Conservation (phyloP, 2,797 vertebrate genomes). For the Crocidura indochinensis region DNA sequence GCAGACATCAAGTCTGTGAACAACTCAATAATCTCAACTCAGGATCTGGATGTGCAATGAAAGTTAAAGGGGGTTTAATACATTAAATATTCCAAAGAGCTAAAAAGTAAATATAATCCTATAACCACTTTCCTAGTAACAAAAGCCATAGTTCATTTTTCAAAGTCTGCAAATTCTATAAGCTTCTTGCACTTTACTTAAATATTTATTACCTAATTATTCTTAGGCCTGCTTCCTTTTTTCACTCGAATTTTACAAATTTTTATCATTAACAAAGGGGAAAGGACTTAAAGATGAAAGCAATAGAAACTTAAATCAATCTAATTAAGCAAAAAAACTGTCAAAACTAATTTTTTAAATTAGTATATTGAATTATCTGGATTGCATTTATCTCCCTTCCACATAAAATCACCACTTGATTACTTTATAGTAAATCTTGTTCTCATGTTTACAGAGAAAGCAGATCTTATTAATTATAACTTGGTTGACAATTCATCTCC, state of each 20-base stretch:
- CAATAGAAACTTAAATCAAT: slow-evolving; percentile 62
- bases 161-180: slow-evolving; percentile 26
- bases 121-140: slow-evolving; percentile 28
- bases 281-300: slow-evolving; percentile 45
- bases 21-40: not conserved
- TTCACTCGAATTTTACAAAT: slow-evolving; percentile 37
- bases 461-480: slow-evolving; percentile 46
- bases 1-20: not conserved
- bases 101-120: slow-evolving; percentile 39
- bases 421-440: slow-evolving; percentile 15
- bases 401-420: slow-evolving; percentile 59
- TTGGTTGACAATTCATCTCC: slow-evolving; percentile 38
- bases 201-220: slow-evolving; percentile 65
- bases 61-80: not conserved
- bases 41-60: slow-evolving; percentile 18
- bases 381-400: slow-evolving; percentile 50
- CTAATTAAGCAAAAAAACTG: slow-evolving; percentile 56
- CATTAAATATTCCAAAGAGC: not conserved
- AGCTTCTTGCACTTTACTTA: slow-evolving; percentile 56
- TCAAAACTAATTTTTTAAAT: slow-evolving; percentile 63
- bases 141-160: slow-evolving; percentile 25
- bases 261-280: slow-evolving; percentile 55
- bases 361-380: slow-evolving; percentile 31
- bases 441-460: slow-evolving; percentile 56
- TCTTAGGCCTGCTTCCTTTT: slow-evolving; percentile 19